Percentiles rank a stretch among this genome's conserved stretches.
Evolutionary conservation across 2,113 vertebrate species (phyloP).

Genomic region (Ahaetulla prasina): DNA sequence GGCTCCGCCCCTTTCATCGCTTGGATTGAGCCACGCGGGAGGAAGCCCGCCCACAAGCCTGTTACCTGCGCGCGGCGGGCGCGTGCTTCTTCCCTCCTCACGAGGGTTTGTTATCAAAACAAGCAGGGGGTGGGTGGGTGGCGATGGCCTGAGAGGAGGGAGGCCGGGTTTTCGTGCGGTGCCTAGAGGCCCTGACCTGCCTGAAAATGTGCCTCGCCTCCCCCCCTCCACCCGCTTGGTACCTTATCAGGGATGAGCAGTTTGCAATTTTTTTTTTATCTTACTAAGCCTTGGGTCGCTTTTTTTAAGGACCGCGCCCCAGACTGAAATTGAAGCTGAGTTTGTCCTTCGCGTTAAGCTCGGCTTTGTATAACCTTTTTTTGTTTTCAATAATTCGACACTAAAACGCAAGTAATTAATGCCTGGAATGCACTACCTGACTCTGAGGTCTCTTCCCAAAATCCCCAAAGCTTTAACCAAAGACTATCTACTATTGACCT

Average conservation of each 20-base stretch:
- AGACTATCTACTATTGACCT: too few species aligned
- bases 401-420: not conserved
- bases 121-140: too few species aligned
- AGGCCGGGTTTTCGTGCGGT: not conserved
- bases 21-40: too few species aligned
- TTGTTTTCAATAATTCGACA: not conserved
- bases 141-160: not conserved
- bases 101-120: conserved; percentile 42
- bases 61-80: not conserved
- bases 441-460: too few species aligned
- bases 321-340: not conserved
- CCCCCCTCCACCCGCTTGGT: not conserved
- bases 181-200: not conserved
- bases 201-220: not conserved
- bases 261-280: not conserved
- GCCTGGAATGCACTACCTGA: too few species aligned
- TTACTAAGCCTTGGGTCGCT: not conserved
- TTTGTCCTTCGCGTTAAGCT: not conserved
- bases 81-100: not conserved
- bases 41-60: not conserved
- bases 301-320: not conserved
- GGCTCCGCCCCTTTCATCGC: conserved; percentile 20
- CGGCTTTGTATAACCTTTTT: not conserved
- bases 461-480: too few species aligned
- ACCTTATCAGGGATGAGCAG: not conserved